Base-by-base conservation (phyloP, 1,140 invertebrate species). In the Plodia interpunctella region DNA sequence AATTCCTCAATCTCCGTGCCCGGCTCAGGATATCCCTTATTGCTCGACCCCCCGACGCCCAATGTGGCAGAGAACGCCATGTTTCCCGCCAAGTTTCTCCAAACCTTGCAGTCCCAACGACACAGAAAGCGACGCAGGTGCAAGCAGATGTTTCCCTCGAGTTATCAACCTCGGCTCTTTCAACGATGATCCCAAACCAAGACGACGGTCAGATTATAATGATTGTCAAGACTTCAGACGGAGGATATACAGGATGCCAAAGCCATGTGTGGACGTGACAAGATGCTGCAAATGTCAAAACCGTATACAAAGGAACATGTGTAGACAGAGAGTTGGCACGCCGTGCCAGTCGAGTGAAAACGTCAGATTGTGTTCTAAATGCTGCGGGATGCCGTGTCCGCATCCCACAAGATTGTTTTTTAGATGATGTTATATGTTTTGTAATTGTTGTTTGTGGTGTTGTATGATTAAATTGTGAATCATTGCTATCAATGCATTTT, bases 371-470 rank as follows among this genome's bases (percentile, higher is more conserved):
- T 60, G 59, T 32, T n/a, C 53, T 5, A 60, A 55, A 38, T 60
- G 59, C 38, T 55, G 52, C 13, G 59, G 59, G 0, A 17, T 35
- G 1, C 35, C 44, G 21, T 60, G 59, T 21, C 59, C 59, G 11
- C 35, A 60, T 38, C 59, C 59, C 1, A 55, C 38, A 4, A 13
- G 35, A 28, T 11, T 60, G 9, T 60, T 20, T 35, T 60, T 60
- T 49, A 52, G 35, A 49, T 55, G 55, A 35, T 54, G 13, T 54
- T 13, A 30, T 30, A 11, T 54, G 5, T 54, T 44, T 44, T 44
- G 38, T 44, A 17, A 3, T 44, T 44, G 38, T 44, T n/a, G 5
- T 15, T 35, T 44, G 32, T 55, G 57, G 9, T 53, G 25, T 59
- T 38, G 9, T 9, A 11, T 44, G 13, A 44, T n/a, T 44, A 44